Percentiles rank a stretch among this genome's conserved stretches.
Evolutionary conservation across 2,888 invertebrate species (phyloP).

Genomic region (Lochmaea crataegi): DNA sequence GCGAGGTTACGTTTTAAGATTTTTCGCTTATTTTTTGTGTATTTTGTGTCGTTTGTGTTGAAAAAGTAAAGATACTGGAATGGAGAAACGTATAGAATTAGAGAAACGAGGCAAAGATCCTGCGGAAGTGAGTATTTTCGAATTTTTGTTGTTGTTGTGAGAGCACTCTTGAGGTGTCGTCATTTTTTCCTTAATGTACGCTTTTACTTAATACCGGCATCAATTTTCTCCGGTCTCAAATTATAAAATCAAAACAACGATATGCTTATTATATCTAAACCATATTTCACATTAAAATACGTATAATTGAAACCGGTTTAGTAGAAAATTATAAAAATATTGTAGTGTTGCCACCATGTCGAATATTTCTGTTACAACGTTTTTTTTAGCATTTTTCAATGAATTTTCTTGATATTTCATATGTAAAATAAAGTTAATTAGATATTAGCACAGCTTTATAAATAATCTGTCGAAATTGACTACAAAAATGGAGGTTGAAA

Average conservation of each 20-base stretch:
- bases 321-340: conserved; percentile 37
- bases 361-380: conserved; percentile 18
- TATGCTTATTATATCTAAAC: conserved; percentile 12
- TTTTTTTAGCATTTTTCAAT: conserved; percentile 9
- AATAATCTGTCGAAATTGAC: background rate
- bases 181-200: conserved; percentile 47
- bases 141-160: conserved; percentile 46
- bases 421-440: background rate
- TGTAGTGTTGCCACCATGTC: conserved; percentile 40
- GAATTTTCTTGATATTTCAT: background rate
- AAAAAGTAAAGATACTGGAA: conserved; percentile 60
- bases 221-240: background rate
- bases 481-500: conserved; percentile 8
- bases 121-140: conserved; percentile 79
- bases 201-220: conserved; percentile 32
- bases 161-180: conserved; percentile 46
- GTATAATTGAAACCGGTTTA: conserved; percentile 31
- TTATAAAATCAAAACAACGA: conserved; percentile 6
- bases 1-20: conserved; percentile 54
- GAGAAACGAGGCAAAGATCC: conserved; percentile 93
- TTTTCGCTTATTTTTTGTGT: conserved; percentile 37
- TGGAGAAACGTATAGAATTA: conserved; percentile 96
- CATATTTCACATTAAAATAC: conserved; percentile 18
- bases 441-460: background rate
- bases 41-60: conserved; percentile 45